These are phyloP conservation scores for Darevskia mixta DNA, from an alignment of 2,797 vertebrate genomes.

Conservation along the genomic window DNA sequence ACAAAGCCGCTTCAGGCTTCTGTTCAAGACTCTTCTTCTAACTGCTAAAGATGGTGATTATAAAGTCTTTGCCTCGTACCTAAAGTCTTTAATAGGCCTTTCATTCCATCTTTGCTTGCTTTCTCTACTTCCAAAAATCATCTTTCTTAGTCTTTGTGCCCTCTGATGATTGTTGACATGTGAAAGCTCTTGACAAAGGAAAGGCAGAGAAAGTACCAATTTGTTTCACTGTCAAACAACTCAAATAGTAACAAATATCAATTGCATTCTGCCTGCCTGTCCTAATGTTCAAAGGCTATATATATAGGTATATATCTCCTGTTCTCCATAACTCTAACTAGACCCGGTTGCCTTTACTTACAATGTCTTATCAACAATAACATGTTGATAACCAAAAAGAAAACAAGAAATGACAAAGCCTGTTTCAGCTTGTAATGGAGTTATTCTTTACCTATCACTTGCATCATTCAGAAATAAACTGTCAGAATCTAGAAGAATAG, in stretches of 20 bases:
- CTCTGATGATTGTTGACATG: background rate
- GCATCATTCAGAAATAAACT: slow-evolving; percentile 35
- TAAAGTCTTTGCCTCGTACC: background rate
- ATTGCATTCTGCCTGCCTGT: background rate
- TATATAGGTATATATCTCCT: too few relatives aligned
- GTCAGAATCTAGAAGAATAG: slow-evolving; percentile 51
- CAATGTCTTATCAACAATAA: background rate
- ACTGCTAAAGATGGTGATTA: background rate
- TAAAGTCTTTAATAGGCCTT: slow-evolving; percentile 1
- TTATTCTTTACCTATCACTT: background rate
- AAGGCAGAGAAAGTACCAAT: slow-evolving; percentile 2
- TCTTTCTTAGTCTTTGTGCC: background rate
- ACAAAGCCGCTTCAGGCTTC: background rate
- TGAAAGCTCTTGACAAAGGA: slow-evolving; percentile 8
- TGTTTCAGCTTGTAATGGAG: background rate
- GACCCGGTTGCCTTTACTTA: background rate
- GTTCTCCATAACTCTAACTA: background rate
- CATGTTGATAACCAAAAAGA: background rate
- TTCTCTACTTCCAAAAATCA: background rate
- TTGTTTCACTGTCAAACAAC: slow-evolving; percentile 11
- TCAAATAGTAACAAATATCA: background rate
- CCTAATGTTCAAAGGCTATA: background rate
- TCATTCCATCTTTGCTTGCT: background rate
- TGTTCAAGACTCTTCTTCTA: background rate
- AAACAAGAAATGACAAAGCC: background rate